Evolutionary conservation across 23 tunicate genomes (phyloP), one percentile per base, ranked within the genome.

Genomic region (Pegea sp.): DNA sequence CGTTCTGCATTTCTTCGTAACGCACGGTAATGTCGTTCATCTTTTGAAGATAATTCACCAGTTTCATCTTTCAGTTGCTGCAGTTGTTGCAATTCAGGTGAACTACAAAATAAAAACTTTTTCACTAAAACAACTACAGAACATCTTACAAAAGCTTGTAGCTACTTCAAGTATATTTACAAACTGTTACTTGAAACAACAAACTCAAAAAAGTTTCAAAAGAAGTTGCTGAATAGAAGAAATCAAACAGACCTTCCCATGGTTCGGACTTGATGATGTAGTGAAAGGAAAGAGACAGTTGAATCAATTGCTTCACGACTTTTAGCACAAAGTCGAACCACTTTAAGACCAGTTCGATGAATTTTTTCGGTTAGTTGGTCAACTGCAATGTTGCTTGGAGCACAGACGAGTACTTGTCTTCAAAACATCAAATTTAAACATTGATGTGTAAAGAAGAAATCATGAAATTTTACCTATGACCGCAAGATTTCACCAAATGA

Each of bases 301-400:
- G 96, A 87, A 34, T 87, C 96, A 56, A 87, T 76, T 18, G 87
- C 88, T 61, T 87, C 96, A 8, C 96, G 64, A 56, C 96, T 87
- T 69, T 87, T 87, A 18, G 96, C 96, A 44, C 96, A 87, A 58
- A 87, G 67, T n/a, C 96, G 65, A 18, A 87, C 96, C 25, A 87
- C 96, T 30, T 87, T 87, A 69, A 87, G 56, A 7, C 96, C 96
- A 54, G 96, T 87, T 18, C 88, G 64, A 33, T 87, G 96, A 23
- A 87, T 87, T 68, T 87, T 87, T 78, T 87, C 96, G 1, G 96
- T 87, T 52, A 87, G 78, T 53, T 87, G 96, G 44, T 87, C 96
- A 23, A 87, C 96, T 31, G 96, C 96, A 38, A 87, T 87, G 66
- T 87, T 87, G 57, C 88, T 75, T 6, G 96, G 96, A 22, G 96